Evolutionary conservation across 2,888 invertebrate species (phyloP).

Genomic region (Hemistola chrysoprasaria): DNA sequence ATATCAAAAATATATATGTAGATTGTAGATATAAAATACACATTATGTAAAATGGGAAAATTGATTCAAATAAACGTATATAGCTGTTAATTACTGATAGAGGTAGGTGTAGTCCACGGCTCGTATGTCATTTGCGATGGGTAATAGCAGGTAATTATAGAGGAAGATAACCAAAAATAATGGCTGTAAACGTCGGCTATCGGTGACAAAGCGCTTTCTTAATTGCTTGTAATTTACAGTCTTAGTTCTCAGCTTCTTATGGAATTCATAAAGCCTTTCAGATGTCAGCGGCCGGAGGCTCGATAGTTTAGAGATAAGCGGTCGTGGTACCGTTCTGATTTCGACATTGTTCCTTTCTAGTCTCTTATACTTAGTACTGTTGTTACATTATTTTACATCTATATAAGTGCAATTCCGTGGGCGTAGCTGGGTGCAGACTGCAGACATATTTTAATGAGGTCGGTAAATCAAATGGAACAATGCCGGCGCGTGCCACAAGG

Average conservation of each 20-base stretch:
- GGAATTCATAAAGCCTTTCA: slow-evolving; percentile 33
- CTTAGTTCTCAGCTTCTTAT: slow-evolving; percentile 27
- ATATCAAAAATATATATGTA: slow-evolving; percentile 17
- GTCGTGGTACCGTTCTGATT: slow-evolving; percentile 37
- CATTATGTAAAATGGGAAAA: slow-evolving; percentile 25
- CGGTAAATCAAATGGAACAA: slow-evolving; percentile 65
- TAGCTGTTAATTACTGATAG: slow-evolving; percentile 39
- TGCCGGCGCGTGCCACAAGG: slow-evolving; percentile 79
- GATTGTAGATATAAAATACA: slow-evolving; percentile 10
- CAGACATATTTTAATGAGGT: slow-evolving; percentile 56
- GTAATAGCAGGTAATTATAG: slow-evolving; percentile 6
- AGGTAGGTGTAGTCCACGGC: slow-evolving; percentile 3
- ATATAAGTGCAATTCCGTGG: slow-evolving; percentile 36
- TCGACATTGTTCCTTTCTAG: slow-evolving; percentile 45
- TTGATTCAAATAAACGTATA: slow-evolving; percentile 41
- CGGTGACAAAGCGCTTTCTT: slow-evolving; percentile 31
- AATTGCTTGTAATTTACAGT: slow-evolving; percentile 31
- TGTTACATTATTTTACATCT: slow-evolving; percentile 32
- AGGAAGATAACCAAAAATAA: slow-evolving; percentile 6
- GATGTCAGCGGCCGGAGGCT: slow-evolving; percentile 33
- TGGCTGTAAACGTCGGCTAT: background rate
- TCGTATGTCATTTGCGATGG: slow-evolving; percentile 9
- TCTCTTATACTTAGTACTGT: slow-evolving; percentile 21
- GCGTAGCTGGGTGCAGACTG: slow-evolving; percentile 37
- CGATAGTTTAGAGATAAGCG: slow-evolving; percentile 39